A percentile compares a stretch with the other conserved stretches of the same genome.
Evolutionary conservation across 2,113 vertebrate species (phyloP).

Genomic region (Copsychus sechellarum): DNA sequence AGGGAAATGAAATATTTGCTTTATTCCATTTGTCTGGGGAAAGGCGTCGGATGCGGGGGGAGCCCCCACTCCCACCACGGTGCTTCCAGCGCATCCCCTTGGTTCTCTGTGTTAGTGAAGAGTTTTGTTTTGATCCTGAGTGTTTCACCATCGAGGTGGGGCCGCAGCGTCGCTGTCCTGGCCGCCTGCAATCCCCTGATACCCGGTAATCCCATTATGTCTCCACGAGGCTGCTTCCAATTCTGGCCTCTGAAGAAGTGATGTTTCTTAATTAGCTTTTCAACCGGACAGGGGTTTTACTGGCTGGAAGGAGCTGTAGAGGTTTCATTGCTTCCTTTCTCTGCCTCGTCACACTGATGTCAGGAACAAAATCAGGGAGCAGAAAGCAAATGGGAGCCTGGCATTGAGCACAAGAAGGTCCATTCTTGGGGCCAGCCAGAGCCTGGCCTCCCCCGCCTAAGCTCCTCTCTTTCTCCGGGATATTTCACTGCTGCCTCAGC

Average conservation of each 20-base stretch:
- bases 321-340: background rate
- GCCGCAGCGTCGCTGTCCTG: background rate
- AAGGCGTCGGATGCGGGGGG: fast-evolving
- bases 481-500: background rate
- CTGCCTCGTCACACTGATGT: fast-evolving
- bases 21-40: background rate
- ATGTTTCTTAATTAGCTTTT: constrained; percentile 55
- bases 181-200: background rate
- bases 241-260: constrained; percentile 37
- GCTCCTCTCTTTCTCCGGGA: background rate
- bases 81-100: fast-evolving
- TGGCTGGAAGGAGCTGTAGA: background rate
- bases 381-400: background rate
- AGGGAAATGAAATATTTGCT: background rate
- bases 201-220: constrained; percentile 52
- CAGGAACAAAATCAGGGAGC: background rate
- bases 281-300: background rate
- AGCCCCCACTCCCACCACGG: background rate
- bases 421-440: background rate
- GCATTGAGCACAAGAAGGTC: background rate
- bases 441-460: fast-evolving
- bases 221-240: constrained; percentile 46
- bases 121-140: background rate
- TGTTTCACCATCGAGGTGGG: background rate
- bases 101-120: fast-evolving